Conservation (phyloP, 2,797 vertebrate genomes). For the Erethizon dorsatum region DNA sequence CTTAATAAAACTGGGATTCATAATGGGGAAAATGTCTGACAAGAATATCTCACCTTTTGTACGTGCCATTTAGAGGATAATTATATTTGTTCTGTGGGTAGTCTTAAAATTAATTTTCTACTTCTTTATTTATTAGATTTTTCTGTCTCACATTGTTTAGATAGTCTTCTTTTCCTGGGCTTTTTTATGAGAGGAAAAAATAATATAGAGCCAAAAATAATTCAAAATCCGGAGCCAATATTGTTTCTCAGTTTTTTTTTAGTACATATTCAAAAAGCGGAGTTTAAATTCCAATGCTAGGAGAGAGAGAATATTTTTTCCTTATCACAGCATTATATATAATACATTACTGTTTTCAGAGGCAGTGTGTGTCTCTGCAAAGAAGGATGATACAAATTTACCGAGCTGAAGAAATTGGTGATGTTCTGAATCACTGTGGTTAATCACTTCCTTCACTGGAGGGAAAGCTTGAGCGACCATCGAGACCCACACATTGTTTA, state of each 20-base stretch:
- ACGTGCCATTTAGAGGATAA: conserved; percentile 66
- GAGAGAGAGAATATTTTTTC: background rate
- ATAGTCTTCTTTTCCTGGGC: conserved; percentile 5
- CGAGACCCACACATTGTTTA: background rate
- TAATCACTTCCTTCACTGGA: background rate
- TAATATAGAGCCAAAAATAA: background rate
- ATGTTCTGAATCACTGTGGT: background rate
- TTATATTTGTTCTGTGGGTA: conserved; percentile 75
- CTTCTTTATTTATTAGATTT: conserved; percentile 76
- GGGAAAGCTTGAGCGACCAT: background rate
- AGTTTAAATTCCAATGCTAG: background rate
- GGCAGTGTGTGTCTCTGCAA: background rate
- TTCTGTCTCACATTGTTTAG: conserved; percentile 65
- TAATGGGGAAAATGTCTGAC: conserved; percentile 56
- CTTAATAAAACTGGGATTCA: conserved; percentile 80
- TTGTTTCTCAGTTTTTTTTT: conserved; percentile 4
- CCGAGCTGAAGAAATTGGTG: background rate
- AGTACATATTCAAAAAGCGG: conserved; percentile 30
- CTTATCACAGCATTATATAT: background rate
- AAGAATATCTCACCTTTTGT: conserved; percentile 65
- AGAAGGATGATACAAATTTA: background rate
- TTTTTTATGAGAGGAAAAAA: conserved; percentile 62
- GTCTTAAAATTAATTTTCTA: conserved; percentile 81
- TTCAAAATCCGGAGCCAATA: background rate
- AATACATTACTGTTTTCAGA: background rate